Evolutionary conservation across 2,888 invertebrate species (phyloP).

Genomic region (Daptonema setosum): DNA sequence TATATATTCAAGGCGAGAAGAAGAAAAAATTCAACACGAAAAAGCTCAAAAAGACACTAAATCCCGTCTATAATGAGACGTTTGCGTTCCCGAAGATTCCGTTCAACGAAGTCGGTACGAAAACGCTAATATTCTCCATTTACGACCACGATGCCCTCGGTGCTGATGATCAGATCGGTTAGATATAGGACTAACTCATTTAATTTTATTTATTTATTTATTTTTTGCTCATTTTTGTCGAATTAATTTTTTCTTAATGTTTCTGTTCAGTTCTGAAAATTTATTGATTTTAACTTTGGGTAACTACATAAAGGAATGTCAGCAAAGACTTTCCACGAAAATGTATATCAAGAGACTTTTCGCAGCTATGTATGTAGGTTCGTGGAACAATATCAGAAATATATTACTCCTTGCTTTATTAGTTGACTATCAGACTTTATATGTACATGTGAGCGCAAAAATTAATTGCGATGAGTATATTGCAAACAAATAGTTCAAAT

Average conservation of each 20-base stretch:
- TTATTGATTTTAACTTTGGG: no score
- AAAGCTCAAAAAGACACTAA: constrained; percentile 88
- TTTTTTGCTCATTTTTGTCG: background rate
- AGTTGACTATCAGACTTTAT: no score
- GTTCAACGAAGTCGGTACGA: constrained; percentile 91
- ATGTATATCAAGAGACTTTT: no score
- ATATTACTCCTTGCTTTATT: no score
- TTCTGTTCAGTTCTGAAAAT: constrained; percentile 28
- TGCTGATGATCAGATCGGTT: constrained; percentile 91
- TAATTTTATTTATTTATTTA: background rate
- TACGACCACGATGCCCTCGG: constrained; percentile 98
- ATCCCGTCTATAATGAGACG: constrained; percentile 90
- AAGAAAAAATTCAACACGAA: constrained; percentile 98
- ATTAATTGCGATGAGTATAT: no score
- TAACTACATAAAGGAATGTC: no score
- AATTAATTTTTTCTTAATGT: background rate
- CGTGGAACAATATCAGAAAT: no score
- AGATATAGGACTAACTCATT: background rate
- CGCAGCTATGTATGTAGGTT: no score
- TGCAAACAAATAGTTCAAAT: no score
- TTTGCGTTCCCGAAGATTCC: constrained; percentile 72
- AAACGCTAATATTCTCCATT: constrained; percentile 88
- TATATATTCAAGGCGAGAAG: constrained; percentile 80
- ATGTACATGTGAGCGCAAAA: no score
- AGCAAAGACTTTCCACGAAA: no score